Evolutionary conservation across 2,113 vertebrate species (phyloP).

Genomic region (Equus przewalskii): DNA sequence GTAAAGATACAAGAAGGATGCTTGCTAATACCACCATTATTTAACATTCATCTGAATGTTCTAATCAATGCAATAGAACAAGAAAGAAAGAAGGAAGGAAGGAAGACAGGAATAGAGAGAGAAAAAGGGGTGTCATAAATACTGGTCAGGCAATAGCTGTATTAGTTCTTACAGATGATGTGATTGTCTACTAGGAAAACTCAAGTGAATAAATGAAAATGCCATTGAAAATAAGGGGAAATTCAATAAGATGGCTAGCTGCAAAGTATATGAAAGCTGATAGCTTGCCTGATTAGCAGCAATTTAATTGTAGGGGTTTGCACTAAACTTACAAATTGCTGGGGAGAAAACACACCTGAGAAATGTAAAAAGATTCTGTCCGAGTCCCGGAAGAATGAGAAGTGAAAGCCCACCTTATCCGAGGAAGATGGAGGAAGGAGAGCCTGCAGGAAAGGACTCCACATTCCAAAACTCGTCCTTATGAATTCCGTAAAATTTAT

Average conservation of each 20-base stretch:
- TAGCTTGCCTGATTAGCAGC: background rate
- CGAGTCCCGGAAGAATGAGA: background rate
- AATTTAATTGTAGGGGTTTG: background rate
- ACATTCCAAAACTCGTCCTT: background rate
- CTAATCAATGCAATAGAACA: background rate
- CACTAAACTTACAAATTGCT: background rate
- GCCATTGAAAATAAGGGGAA: background rate
- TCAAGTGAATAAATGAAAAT: slow-evolving; percentile 34
- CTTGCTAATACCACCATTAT: background rate
- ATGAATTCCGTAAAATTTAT: background rate
- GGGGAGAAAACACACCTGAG: background rate
- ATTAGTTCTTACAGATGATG: background rate
- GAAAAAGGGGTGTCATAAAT: background rate
- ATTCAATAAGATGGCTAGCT: background rate
- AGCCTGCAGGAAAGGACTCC: background rate
- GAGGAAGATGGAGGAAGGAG: background rate
- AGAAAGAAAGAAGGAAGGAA: background rate
- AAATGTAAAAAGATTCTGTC: background rate
- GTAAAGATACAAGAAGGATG: background rate
- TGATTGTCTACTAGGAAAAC: background rate
- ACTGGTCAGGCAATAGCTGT: background rate
- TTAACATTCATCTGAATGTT: background rate
- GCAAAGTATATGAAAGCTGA: background rate
- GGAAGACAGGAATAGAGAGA: too few species aligned
- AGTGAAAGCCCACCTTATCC: background rate